phyloP scores from a whole-genome alignment of 2,797 vertebrate species.

The Pangasius mekongensis region DNA sequence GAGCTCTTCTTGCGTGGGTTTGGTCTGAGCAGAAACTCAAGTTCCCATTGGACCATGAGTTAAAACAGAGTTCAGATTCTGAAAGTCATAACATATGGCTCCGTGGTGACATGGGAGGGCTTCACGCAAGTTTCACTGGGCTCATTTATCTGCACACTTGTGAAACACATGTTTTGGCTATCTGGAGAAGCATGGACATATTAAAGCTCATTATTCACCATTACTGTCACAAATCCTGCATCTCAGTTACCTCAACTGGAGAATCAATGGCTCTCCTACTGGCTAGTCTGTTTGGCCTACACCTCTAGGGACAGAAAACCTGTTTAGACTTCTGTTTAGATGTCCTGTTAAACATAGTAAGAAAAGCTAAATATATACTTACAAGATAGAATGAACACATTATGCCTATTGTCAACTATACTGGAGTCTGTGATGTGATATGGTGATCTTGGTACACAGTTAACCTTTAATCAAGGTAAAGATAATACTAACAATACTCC shows the following conservation, averaged over 20 bases:
- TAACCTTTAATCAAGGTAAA: neutral
- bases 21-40: slow-evolving; percentile 28
- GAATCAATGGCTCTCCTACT: slow-evolving; percentile 4
- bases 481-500: neutral
- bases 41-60: slow-evolving; percentile 33
- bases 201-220: slow-evolving; percentile 47
- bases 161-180: slow-evolving; percentile 52
- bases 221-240: slow-evolving; percentile 34
- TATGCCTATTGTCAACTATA: neutral
- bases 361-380: slow-evolving; percentile 4
- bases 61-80: slow-evolving; percentile 21
- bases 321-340: slow-evolving; percentile 25
- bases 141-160: slow-evolving; percentile 22
- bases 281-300: slow-evolving; percentile 23
- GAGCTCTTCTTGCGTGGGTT: slow-evolving; percentile 19
- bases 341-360: slow-evolving; percentile 19
- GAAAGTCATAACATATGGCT: slow-evolving; percentile 46
- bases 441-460: neutral
- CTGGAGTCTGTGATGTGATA: neutral
- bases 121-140: slow-evolving; percentile 29
- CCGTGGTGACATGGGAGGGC: slow-evolving; percentile 37
- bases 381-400: neutral
- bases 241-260: neutral
- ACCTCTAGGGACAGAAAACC: neutral
- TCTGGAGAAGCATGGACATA: slow-evolving; percentile 41